These are phyloP conservation scores for Pachyramphus minor DNA, from an alignment of 2,113 vertebrate genomes.

Conservation along the genomic window DNA sequence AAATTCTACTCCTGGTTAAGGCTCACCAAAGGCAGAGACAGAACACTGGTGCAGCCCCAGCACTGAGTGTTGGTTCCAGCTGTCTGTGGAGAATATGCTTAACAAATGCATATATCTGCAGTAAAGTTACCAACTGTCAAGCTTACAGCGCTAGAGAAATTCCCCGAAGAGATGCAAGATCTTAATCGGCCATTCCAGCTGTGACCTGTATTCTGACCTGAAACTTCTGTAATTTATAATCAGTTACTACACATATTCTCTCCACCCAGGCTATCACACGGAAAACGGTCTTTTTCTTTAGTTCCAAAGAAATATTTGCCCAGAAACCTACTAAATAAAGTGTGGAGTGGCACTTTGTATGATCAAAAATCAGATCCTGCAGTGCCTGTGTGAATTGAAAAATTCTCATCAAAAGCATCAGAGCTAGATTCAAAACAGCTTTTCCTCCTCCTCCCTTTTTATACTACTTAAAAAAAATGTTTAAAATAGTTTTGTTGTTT, in stretches of 20 bases:
- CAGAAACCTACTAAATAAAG: neutral
- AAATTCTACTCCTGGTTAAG: neutral
- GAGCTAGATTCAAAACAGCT: neutral
- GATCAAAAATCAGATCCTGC: neutral
- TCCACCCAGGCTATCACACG: neutral
- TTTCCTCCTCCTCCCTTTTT: neutral
- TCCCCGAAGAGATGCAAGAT: neutral
- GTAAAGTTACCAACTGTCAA: neutral
- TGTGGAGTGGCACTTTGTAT: neutral
- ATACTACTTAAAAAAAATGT: neutral
- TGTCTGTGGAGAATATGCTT: neutral
- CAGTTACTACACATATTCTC: neutral
- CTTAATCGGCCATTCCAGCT: neutral
- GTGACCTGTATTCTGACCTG: neutral
- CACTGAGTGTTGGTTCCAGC: neutral
- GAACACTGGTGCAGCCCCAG: neutral
- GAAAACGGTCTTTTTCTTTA: neutral
- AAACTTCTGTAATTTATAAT: neutral
- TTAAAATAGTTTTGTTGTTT: neutral
- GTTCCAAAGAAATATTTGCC: neutral
- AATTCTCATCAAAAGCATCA: neutral
- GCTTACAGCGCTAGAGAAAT: neutral
- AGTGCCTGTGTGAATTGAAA: neutral
- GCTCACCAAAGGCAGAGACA: neutral
- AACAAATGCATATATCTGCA: neutral